These are phyloP conservation scores for Anaspis maculata DNA, from an alignment of 2,888 invertebrate species.

Conservation along the genomic window DNA sequence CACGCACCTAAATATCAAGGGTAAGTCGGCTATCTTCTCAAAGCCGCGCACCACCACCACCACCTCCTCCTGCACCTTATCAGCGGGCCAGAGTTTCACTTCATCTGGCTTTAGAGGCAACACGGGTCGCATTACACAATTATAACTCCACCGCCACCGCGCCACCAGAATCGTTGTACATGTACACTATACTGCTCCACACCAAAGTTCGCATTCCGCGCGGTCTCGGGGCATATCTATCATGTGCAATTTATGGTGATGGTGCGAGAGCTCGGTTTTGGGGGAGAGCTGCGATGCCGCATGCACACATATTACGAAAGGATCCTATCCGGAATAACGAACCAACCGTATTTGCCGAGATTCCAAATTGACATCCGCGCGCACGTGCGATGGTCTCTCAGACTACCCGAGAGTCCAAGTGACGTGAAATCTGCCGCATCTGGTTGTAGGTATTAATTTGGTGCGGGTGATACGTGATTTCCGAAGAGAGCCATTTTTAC, in stretches of 20 bases:
- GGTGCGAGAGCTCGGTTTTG: conserved; percentile 2
- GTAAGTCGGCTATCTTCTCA: conserved; percentile 21
- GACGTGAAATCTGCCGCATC: too few relatives aligned
- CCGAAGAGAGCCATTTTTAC: too few relatives aligned
- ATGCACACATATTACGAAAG: too few relatives aligned
- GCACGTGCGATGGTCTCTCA: too few relatives aligned
- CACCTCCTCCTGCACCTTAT: conserved; percentile 19
- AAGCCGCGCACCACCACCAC: conserved; percentile 17
- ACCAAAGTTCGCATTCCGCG: conserved; percentile 10
- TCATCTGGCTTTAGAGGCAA: conserved; percentile 15
- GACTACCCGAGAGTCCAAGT: too few relatives aligned
- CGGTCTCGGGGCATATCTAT: conserved; percentile 10
- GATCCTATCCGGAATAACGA: too few relatives aligned
- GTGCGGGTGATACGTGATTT: too few relatives aligned
- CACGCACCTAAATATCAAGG: conserved; percentile 20
- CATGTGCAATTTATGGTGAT: conserved; percentile 11
- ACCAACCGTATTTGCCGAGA: too few relatives aligned
- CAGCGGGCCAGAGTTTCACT: conserved; percentile 14
- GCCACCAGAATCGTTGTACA: conserved; percentile 6
- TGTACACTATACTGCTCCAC: neutral
- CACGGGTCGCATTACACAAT: conserved; percentile 13
- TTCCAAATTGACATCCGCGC: too few relatives aligned
- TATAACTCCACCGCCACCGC: conserved; percentile 11
- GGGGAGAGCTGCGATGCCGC: conserved; percentile 2
- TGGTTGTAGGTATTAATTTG: too few relatives aligned